A percentile compares a stretch with the other conserved stretches of the same genome.
phyloP scores from a whole-genome alignment of 2,113 vertebrate species.

The Chionis minor region DNA sequence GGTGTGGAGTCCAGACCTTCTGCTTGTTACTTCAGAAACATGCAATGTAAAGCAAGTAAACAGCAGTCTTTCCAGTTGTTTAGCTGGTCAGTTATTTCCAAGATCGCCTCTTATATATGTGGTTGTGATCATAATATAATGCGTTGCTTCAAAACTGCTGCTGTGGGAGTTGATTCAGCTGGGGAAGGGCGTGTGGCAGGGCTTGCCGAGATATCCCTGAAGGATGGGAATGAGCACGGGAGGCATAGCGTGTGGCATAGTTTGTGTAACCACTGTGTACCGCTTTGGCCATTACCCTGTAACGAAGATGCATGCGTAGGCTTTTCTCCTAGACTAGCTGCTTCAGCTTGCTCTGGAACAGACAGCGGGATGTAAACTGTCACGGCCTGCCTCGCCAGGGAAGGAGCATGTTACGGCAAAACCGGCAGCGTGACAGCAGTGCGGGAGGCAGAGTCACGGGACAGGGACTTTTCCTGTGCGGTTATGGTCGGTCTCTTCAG shows the following conservation, averaged over 20 bases:
- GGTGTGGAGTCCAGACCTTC: neutral
- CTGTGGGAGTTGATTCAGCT: neutral
- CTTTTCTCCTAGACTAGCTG: neutral
- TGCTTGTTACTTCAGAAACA: neutral
- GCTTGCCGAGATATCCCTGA: neutral
- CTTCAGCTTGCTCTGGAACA: neutral
- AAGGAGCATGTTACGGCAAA: neutral
- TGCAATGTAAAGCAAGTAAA: neutral
- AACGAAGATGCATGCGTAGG: neutral
- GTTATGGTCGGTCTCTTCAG: neutral
- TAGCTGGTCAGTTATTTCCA: neutral
- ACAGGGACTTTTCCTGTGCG: neutral
- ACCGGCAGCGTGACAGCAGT: neutral
- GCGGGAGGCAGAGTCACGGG: neutral
- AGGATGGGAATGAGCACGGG: neutral
- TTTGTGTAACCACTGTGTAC: neutral
- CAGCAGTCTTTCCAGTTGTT: neutral
- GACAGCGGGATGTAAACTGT: neutral
- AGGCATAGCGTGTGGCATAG: neutral
- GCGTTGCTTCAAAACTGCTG: neutral
- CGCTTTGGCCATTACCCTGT: neutral
- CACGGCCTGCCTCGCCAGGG: neutral
- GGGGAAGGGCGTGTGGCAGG: neutral
- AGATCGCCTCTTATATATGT: neutral
- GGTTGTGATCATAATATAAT: neutral